phyloP scores from a whole-genome alignment of 2,113 vertebrate species.

The Saccopteryx bilineata region DNA sequence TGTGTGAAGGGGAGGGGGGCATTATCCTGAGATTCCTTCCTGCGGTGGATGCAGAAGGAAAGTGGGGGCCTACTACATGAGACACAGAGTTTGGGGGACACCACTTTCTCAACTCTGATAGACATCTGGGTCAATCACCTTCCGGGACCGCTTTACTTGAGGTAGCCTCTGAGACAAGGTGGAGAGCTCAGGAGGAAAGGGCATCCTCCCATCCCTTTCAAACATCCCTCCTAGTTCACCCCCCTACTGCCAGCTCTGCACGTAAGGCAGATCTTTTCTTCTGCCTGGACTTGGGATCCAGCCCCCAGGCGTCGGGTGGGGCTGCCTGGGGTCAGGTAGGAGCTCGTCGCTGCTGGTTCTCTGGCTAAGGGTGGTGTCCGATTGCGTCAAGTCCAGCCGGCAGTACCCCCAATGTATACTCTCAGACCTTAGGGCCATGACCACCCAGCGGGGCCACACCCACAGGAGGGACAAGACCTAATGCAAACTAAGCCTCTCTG shows the following conservation, averaged over 20 bases:
- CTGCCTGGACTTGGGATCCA: background rate
- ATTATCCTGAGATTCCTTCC: background rate
- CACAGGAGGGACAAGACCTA: background rate
- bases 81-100: background rate
- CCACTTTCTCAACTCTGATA: background rate
- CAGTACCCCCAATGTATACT: background rate
- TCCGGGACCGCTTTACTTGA: background rate
- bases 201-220: background rate
- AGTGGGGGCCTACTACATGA: background rate
- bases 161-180: background rate
- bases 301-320: background rate
- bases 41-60: background rate
- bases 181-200: background rate
- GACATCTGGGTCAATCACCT: background rate
- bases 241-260: background rate
- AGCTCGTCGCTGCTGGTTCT: background rate
- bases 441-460: background rate
- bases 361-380: background rate
- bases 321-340: background rate
- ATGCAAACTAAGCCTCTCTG: background rate
- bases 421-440: background rate
- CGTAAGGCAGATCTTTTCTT: background rate
- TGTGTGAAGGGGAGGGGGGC: constrained; percentile 7
- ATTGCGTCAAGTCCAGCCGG: background rate
- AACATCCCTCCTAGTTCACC: background rate